Base-by-base conservation (phyloP, 2,113 vertebrate genomes). In the Pedetes capensis region DNA sequence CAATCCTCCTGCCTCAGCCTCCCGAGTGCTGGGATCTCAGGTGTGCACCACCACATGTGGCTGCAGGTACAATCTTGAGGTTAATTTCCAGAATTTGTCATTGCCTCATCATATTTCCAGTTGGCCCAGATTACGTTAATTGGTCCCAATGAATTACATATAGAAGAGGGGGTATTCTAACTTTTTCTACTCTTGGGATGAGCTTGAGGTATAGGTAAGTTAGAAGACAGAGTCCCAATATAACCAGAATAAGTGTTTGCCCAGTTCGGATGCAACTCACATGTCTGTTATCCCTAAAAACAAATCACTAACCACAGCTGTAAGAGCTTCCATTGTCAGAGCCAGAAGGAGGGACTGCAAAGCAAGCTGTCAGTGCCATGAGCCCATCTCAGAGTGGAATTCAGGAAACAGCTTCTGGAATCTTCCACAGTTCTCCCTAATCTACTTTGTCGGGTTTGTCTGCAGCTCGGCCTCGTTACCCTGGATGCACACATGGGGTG, bases 331-430 rank as follows among this genome's bases (percentile, higher is more conserved):
- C 42, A 16, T 16, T 55, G 55, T 44, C 53, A 7, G 32, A 55
- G 44, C 59, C 22, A 12, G 57, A 14, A 20, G 89, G 6, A 37
- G 44, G 29, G 4, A 25, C 17, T 25, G 2, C 13, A 7, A n/a
- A 18, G 22, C 51, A 74, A 68, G 3, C 32, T 0, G 8, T 1
- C 6, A 2, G 2, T 5, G 13, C n/a, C 47, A 3, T 0, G 47
- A 64, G 34, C 13, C 42, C 1, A 1, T 23, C 37, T 6, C 5
- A 27, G 64, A 53, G 25, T 20, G 2, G 23, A 78, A 55, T n/a
- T 49, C 66, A 75, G 53, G 79, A 71, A 79, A 59, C 25, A 64
- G 57, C 32, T 59, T 88, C 37, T 1, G 12, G 42, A 74, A 57
- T 1, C 8, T 9, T 9, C 32, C 9, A 32, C 4, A 22, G 47